Evolutionary conservation across 2,113 vertebrate species (phyloP).

Genomic region (Xerus inauris): DNA sequence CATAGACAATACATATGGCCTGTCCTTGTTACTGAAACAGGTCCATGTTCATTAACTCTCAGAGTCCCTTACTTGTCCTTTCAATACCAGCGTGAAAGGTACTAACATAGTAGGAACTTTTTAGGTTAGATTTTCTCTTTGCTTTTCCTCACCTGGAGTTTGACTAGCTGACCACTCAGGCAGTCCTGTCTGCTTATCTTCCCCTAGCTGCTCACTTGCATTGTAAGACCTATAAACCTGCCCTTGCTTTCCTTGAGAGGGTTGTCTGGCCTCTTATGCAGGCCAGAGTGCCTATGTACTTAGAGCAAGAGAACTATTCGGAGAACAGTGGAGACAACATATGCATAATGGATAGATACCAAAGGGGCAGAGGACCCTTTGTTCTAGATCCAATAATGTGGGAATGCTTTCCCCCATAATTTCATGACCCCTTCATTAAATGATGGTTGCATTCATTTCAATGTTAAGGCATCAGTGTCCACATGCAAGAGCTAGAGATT

Average conservation of each 20-base stretch:
- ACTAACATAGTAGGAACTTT: background rate
- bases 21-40: background rate
- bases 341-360: background rate
- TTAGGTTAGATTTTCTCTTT: background rate
- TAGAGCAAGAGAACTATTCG: background rate
- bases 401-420: background rate
- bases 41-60: background rate
- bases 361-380: background rate
- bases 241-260: background rate
- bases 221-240: background rate
- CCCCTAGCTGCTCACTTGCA: background rate
- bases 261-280: background rate
- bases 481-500: background rate
- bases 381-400: background rate
- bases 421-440: background rate
- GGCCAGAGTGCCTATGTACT: background rate
- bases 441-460: background rate
- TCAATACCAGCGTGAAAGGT: background rate
- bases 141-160: background rate
- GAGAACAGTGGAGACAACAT: background rate
- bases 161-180: background rate
- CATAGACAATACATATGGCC: background rate
- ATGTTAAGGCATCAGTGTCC: background rate
- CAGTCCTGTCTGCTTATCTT: background rate
- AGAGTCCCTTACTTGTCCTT: background rate